Evolutionary conservation across 2,113 vertebrate genomes (phyloP).

Genomic region (Pangasianodon hypophthalmus): DNA sequence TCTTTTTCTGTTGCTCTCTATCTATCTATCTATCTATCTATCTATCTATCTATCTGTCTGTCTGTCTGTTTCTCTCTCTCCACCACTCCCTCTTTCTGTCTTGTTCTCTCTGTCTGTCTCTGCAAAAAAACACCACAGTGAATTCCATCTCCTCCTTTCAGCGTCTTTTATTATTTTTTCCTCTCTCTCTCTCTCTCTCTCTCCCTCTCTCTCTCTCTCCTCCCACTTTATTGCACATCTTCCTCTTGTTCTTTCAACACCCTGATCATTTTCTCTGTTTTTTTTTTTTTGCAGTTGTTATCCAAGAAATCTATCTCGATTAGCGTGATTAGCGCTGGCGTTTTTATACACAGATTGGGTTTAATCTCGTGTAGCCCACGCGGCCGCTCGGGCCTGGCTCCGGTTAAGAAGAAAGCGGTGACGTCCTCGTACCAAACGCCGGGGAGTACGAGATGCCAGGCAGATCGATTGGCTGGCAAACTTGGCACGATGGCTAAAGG

Average conservation of each 20-base stretch:
- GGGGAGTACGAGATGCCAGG: neutral
- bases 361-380: neutral
- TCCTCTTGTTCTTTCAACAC: conserved; percentile 34
- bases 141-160: conserved; percentile 40
- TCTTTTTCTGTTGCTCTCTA: neutral
- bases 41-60: conserved; percentile 49
- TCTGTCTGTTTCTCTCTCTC: conserved; percentile 81
- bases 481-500: neutral
- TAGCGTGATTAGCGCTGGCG: conserved; percentile 46
- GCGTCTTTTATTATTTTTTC: conserved; percentile 10
- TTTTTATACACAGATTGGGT: conserved; percentile 44
- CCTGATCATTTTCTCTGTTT: conserved; percentile 33
- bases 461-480: conserved; percentile 10
- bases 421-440: neutral
- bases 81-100: conserved; percentile 48
- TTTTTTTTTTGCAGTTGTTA: conserved; percentile 27
- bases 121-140: conserved; percentile 41
- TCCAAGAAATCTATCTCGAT: conserved; percentile 45
- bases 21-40: neutral
- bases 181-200: neutral
- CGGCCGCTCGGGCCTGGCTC: conserved; percentile 5
- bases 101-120: neutral
- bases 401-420: conserved; percentile 4
- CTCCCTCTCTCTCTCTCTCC: too few species aligned
- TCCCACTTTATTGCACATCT: conserved; percentile 15